Evolutionary conservation across 2,888 invertebrate species (phyloP).

Genomic region (Melinaea marsaeus): DNA sequence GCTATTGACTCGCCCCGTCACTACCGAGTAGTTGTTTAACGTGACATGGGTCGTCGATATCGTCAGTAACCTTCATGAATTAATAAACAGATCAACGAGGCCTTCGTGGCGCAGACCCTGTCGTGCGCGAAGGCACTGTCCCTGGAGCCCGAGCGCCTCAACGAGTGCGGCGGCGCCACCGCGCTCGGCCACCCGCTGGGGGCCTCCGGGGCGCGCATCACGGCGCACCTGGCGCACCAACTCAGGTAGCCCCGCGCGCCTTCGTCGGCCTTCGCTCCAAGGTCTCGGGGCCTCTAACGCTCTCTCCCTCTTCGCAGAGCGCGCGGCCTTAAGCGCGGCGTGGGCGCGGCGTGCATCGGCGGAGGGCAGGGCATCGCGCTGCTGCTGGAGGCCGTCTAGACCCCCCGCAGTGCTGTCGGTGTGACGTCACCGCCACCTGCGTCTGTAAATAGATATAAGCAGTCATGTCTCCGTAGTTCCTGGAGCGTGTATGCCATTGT

Average conservation of each 20-base stretch:
- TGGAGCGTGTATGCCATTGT: neutral
- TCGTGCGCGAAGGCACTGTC: conserved; percentile 94
- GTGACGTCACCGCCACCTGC: too few species aligned
- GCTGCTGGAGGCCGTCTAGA: conserved; percentile 86
- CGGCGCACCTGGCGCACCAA: conserved; percentile 93
- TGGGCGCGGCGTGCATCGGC: conserved; percentile 98
- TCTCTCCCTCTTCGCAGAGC: conserved; percentile 76
- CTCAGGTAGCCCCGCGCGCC: conserved; percentile 74
- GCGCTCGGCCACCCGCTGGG: conserved; percentile 97
- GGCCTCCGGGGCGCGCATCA: conserved; percentile 96
- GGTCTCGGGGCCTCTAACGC: too few species aligned
- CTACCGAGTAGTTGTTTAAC: too few species aligned
- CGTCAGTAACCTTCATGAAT: too few species aligned
- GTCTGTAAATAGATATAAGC: neutral
- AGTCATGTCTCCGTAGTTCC: too few species aligned
- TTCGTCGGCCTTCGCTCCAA: too few species aligned
- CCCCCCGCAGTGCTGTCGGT: neutral
- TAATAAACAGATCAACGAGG: conserved; percentile 92
- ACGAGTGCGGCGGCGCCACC: conserved; percentile 97
- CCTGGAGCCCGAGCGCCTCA: conserved; percentile 91
- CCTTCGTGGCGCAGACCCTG: conserved; percentile 96
- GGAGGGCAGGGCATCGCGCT: conserved; percentile 99
- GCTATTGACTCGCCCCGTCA: too few species aligned
- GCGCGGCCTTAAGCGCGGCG: conserved; percentile 88
- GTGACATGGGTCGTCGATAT: too few species aligned